Percentiles rank a stretch among this genome's conserved stretches.
Evolutionary conservation across 2,113 vertebrate genomes (phyloP).

Genomic region (Thalassarche chlororhynchos): DNA sequence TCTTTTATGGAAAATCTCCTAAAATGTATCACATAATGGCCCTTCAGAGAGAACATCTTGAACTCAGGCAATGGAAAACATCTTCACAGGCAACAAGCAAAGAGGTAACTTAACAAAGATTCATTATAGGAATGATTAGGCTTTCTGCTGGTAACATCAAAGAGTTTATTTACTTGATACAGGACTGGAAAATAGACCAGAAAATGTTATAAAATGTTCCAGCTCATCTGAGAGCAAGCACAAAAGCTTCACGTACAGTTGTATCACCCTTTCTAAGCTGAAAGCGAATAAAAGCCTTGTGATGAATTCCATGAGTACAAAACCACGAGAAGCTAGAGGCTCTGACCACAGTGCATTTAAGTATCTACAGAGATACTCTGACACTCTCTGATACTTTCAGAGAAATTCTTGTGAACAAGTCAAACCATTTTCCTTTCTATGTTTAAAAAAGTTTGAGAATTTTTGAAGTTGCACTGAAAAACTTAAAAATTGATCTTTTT

Average conservation of each 20-base stretch:
- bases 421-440: not conserved
- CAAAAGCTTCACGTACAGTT: not conserved
- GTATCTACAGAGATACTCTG: not conserved
- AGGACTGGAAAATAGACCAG: conserved; percentile 10
- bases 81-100: not conserved
- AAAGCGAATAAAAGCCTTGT: not conserved
- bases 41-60: not conserved
- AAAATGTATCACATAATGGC: not conserved
- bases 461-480: not conserved
- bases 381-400: not conserved
- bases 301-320: not conserved
- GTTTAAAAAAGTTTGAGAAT: not conserved
- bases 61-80: not conserved
- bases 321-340: not conserved
- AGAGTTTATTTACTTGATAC: conserved; percentile 3
- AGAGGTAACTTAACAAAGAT: not conserved
- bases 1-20: not conserved
- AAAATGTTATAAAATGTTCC: conserved; percentile 1
- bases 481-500: not conserved
- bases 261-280: not conserved
- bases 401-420: not conserved
- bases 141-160: conserved; percentile 11
- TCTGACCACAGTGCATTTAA: not conserved
- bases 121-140: not conserved
- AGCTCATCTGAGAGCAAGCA: not conserved